Evolutionary conservation across 2,113 vertebrate species (phyloP).

Genomic region (Aldabrachelys gigantea): DNA sequence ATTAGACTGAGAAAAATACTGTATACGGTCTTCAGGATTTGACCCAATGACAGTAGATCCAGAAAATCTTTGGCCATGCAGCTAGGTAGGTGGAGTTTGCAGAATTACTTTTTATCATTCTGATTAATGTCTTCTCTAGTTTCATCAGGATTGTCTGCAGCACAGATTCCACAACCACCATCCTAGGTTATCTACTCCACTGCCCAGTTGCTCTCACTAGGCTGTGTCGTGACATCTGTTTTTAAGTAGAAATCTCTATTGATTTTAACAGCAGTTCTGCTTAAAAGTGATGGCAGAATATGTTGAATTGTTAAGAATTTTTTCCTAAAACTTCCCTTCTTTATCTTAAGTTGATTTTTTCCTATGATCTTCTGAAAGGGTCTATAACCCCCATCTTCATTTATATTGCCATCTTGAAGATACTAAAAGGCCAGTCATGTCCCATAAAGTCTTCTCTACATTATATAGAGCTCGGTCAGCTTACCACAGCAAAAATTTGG

Average conservation of each 20-base stretch:
- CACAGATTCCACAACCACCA: background rate
- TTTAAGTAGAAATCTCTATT: slow-evolving; percentile 25
- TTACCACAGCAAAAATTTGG: background rate
- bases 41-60: slow-evolving; percentile 9
- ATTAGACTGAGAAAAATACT: background rate
- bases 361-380: slow-evolving; percentile 53
- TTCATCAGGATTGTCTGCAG: background rate
- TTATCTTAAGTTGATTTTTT: slow-evolving; percentile 41
- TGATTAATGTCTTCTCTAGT: background rate
- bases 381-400: slow-evolving; percentile 26
- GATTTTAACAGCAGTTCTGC: slow-evolving; percentile 36
- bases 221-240: slow-evolving; percentile 4
- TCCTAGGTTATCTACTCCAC: background rate
- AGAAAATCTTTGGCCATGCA: background rate
- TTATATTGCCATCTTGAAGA: slow-evolving; percentile 56
- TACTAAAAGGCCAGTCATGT: background rate
- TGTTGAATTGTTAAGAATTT: slow-evolving; percentile 38
- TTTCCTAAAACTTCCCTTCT: slow-evolving; percentile 46
- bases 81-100: background rate
- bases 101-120: background rate
- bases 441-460: background rate
- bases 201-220: background rate
- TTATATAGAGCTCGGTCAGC: background rate
- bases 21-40: background rate
- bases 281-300: slow-evolving; percentile 22